Evolutionary conservation across 2,888 invertebrate genomes (phyloP).

Genomic region (Agrilus cyanescens): DNA sequence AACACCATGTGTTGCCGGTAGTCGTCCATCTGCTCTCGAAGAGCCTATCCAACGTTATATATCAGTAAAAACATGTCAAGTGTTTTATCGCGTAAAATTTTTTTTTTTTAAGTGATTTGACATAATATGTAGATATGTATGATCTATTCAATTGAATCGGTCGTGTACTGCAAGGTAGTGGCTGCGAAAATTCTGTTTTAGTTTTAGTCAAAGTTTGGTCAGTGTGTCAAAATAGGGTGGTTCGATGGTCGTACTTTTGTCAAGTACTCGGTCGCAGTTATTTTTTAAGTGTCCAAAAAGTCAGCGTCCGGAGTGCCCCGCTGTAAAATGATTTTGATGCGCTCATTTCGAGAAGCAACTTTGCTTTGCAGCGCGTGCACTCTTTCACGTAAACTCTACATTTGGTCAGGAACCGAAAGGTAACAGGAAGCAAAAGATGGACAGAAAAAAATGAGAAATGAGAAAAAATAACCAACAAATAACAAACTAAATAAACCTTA

Average conservation of each 20-base stretch:
- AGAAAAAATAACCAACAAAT: slow-evolving; percentile 4
- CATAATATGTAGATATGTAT: slow-evolving; percentile 5
- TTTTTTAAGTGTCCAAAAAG: slow-evolving; percentile 53
- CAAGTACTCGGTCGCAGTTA: slow-evolving; percentile 10
- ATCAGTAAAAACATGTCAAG: slow-evolving; percentile 21
- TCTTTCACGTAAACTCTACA: slow-evolving; percentile 55
- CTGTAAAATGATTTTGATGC: slow-evolving; percentile 76
- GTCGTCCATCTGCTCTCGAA: slow-evolving; percentile 50
- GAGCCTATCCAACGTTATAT: slow-evolving; percentile 42
- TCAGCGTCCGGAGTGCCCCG: slow-evolving; percentile 77
- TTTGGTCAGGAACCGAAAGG: slow-evolving; percentile 32
- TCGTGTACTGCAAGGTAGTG: slow-evolving; percentile 31
- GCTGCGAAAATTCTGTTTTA: slow-evolving; percentile 26
- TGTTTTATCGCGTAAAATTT: slow-evolving; percentile 16
- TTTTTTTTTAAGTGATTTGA: slow-evolving; percentile 5
- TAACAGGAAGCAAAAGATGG: slow-evolving; percentile 36
- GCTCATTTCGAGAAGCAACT: slow-evolving; percentile 77
- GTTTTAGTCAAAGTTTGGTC: slow-evolving; percentile 17
- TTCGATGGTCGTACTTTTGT: neutral
- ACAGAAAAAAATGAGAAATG: slow-evolving; percentile 34
- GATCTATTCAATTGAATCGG: slow-evolving; percentile 6
- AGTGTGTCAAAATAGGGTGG: slow-evolving; percentile 1
- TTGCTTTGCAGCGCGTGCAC: slow-evolving; percentile 78
- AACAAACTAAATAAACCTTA: slow-evolving; percentile 2
- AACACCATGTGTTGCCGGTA: slow-evolving; percentile 58